Evolutionary conservation across 2,113 vertebrate genomes (phyloP), one percentile per base, ranked within the genome.

Genomic region (Toxotes chatareus): DNA sequence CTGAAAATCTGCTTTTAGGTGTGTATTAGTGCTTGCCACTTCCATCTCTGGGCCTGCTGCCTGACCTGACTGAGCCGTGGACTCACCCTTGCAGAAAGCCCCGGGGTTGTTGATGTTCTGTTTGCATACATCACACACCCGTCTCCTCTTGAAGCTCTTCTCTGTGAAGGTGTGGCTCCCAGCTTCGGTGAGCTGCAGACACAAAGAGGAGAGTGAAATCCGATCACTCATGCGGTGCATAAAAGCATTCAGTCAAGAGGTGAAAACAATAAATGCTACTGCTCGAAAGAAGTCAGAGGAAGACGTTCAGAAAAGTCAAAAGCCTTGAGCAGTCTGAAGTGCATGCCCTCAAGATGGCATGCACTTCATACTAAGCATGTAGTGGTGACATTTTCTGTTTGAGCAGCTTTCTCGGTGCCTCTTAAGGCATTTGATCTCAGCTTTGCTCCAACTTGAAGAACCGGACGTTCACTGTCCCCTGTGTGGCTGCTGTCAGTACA

Each of bases 21-120:
- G 40, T 53, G 57, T 46, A 7, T 77, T 19, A 3, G 44, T 8
- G 6, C 32, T 49, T 42, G 44, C 53, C 63, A 64, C 55, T 60
- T 70, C n/a, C 61, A 42, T 76, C 34, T 85, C 17, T 40, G 40
- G 78, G 13, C 60, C 31, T 47, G 70, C 61, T 34, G 38, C n/a
- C 42, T 73, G 79, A 80, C 60, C 53, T 38, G 34, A 77, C 55
- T 40, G 46, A 73, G 75, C 34, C 7, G 34, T 73, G 36, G 60
- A 85, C 90, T 93, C 86, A 94, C 93, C 90, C 60, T 87, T 91
- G 80, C 92, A 94, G 76, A 92, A 93, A 65, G 80, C 67, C 42
- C 78, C 88, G 0, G 80, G 82, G 86, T 44, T 85, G 73, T 88
- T 76, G 23, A 93, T 90, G 89, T 77, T 86, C 72, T 87, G 79